A percentile compares a stretch with the other conserved stretches of the same genome.
These are phyloP conservation scores for Nemopilema nomurai DNA, from an alignment of 30 jellyfish, hydroid and myxozoan species.

Conservation along the genomic window DNA sequence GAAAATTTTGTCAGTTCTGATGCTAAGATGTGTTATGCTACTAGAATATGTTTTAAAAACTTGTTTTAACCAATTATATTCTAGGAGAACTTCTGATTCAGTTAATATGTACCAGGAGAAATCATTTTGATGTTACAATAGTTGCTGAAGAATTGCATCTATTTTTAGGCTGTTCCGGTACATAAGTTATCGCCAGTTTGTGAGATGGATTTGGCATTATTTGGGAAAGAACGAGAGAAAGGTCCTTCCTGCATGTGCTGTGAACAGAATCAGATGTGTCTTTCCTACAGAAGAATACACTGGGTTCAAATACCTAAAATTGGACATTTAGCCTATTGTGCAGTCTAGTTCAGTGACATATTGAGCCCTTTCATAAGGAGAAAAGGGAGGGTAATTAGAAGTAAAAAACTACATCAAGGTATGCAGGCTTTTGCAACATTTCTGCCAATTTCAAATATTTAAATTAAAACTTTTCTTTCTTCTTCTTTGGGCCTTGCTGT, in stretches of 20 bases:
- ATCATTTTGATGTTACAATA: background rate
- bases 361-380: background rate
- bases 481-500: background rate
- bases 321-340: background rate
- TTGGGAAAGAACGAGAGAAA: constrained; percentile 33
- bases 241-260: constrained; percentile 34
- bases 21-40: background rate
- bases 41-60: background rate
- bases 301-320: constrained; percentile 25
- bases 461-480: background rate
- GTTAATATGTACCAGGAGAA: background rate
- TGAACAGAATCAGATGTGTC: constrained; percentile 5
- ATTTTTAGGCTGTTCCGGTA: constrained; percentile 36
- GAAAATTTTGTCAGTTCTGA: background rate
- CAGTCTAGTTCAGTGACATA: background rate
- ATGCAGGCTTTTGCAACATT: background rate
- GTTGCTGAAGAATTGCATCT: background rate
- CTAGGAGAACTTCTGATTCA: background rate
- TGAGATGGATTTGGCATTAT: constrained; percentile 36
- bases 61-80: background rate
- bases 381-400: constrained; percentile 1
- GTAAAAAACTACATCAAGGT: background rate
- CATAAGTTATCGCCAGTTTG: constrained; percentile 37
- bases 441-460: background rate
- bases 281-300: constrained; percentile 32